Conservation (phyloP, 2,113 vertebrate genomes). For the Syngnathus floridae region DNA sequence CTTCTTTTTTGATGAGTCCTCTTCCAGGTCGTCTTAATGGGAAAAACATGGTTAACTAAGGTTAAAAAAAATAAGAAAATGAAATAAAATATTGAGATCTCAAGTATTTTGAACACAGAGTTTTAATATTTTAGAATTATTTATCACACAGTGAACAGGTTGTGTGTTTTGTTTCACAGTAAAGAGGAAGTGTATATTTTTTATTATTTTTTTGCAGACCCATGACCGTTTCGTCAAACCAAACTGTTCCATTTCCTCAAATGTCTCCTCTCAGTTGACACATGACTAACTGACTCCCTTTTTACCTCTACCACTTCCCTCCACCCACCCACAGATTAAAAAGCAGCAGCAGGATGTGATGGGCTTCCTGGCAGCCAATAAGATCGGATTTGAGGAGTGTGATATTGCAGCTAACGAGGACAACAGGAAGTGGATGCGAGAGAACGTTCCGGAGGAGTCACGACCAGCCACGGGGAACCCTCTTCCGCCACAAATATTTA, state of each 20-base stretch:
- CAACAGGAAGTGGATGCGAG: conserved; percentile 95
- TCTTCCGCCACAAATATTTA: conserved; percentile 94
- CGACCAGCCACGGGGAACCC: conserved; percentile 84
- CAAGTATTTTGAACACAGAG: no score
- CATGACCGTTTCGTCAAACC: conserved; percentile 9
- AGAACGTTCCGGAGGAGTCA: conserved; percentile 84
- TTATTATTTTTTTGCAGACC: not conserved
- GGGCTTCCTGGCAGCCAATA: conserved; percentile 88
- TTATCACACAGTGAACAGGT: not conserved
- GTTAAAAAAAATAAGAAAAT: no score
- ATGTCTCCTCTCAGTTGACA: conserved; percentile 1
- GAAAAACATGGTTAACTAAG: no score
- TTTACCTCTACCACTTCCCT: conserved; percentile 21
- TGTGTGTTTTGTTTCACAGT: conserved; percentile 6
- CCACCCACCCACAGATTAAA: conserved; percentile 79
- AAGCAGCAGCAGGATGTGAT: conserved; percentile 96
- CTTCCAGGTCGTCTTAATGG: no score
- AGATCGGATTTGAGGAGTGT: conserved; percentile 91
- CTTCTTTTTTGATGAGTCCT: no score
- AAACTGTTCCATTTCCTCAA: conserved; percentile 25
- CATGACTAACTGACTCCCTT: conserved; percentile 38
- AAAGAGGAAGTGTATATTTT: conserved; percentile 1
- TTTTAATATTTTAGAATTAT: no score
- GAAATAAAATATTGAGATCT: no score
- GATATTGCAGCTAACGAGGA: conserved; percentile 91